These are phyloP conservation scores for Drosophila novamexicana DNA, from an alignment of 1,140 invertebrate species.

Conservation along the genomic window DNA sequence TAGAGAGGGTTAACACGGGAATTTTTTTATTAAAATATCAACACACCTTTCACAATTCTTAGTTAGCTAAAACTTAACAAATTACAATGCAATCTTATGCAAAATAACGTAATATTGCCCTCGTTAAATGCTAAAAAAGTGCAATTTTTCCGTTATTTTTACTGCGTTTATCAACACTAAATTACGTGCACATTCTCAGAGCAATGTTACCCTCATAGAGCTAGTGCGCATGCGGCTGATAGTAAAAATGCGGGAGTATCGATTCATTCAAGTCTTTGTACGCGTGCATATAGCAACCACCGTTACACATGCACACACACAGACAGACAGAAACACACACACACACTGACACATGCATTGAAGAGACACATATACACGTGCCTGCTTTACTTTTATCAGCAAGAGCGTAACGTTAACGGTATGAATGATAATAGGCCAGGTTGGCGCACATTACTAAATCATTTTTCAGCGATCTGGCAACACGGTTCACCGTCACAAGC, in stretches of 20 bases:
- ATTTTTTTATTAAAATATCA: not conserved
- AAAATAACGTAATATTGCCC: not conserved
- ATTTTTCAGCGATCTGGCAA: constrained; percentile 48
- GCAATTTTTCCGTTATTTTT: constrained; percentile 47
- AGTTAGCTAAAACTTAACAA: not conserved
- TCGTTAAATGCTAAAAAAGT: not conserved
- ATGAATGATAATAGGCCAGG: constrained; percentile 21
- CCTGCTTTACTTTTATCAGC: constrained; percentile 53
- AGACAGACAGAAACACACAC: constrained; percentile 1
- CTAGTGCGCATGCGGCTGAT: constrained; percentile 54
- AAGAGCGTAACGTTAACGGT: constrained; percentile 22
- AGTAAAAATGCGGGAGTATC: constrained; percentile 56
- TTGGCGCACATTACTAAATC: not conserved
- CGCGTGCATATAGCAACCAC: constrained; percentile 54
- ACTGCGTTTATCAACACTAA: constrained; percentile 46
- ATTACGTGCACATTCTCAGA: not conserved
- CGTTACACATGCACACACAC: constrained; percentile 11
- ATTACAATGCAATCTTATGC: not conserved
- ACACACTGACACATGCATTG: constrained; percentile 6
- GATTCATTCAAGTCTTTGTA: constrained; percentile 71
- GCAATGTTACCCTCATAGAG: constrained; percentile 21
- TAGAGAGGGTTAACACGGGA: not conserved
- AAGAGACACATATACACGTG: constrained; percentile 8
- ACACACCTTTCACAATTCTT: not conserved
- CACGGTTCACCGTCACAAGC: constrained; percentile 9